phyloP scores from a whole-genome alignment of 2,888 invertebrate genomes.

The Folsomia candida region DNA sequence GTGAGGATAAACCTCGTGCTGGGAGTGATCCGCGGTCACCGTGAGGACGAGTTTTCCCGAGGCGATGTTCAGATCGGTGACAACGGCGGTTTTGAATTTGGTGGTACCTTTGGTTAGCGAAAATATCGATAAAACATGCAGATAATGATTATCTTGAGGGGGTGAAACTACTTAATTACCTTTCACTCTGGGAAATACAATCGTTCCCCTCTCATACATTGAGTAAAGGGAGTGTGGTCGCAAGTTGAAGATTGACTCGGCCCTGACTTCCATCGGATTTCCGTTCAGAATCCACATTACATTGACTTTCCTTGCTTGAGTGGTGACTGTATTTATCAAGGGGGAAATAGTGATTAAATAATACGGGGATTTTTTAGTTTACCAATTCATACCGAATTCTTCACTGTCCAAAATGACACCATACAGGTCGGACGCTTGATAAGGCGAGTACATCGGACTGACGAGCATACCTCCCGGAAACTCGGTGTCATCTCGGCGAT shows the following conservation, averaged over 20 bases:
- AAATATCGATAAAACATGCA: not conserved
- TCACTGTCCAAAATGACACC: conserved; percentile 44
- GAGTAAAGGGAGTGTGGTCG: conserved; percentile 36
- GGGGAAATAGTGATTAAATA: not conserved
- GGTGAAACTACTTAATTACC: too few relatives aligned
- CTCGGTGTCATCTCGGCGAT: conserved; percentile 24
- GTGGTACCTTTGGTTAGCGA: not conserved
- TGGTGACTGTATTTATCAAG: not conserved
- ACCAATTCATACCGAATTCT: conserved; percentile 21
- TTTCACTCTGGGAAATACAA: conserved; percentile 38
- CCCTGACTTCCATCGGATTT: conserved; percentile 22
- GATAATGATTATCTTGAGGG: too few relatives aligned
- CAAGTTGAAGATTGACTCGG: conserved; percentile 39
- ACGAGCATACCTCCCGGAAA: conserved; percentile 36
- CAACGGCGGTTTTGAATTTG: conserved; percentile 37
- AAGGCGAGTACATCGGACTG: conserved; percentile 5
- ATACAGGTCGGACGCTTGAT: conserved; percentile 24
- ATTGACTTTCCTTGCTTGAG: conserved; percentile 28
- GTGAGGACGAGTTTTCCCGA: conserved; percentile 40
- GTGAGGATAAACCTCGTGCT: conserved; percentile 43
- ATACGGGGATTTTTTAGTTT: conserved; percentile 1
- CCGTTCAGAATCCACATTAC: conserved; percentile 41
- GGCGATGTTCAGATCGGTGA: conserved; percentile 38
- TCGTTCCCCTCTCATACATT: conserved; percentile 41
- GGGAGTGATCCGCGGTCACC: conserved; percentile 19